A percentile compares a stretch with the other conserved stretches of the same genome.
Conservation (phyloP, 92 coral and sea anemone species). For the Porites evermanni region DNA sequence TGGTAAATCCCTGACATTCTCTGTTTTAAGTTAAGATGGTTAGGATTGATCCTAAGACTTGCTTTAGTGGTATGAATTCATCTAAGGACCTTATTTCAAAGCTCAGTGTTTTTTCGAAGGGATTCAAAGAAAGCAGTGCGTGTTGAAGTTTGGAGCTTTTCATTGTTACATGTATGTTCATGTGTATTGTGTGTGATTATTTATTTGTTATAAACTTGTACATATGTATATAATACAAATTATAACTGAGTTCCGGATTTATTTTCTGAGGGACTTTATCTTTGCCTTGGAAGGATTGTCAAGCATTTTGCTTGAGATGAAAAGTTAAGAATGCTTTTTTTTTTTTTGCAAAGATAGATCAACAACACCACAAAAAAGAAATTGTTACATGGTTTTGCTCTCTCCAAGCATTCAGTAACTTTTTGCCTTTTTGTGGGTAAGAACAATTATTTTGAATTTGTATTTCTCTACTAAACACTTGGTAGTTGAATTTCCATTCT, state of each 20-base stretch:
- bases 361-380: conserved; percentile 27
- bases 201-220: conserved; percentile 91
- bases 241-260: conserved; percentile 78
- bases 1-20: background rate
- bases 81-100: too few species aligned
- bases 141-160: conserved; percentile 10
- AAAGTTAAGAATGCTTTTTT: background rate
- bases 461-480: background rate
- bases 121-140: background rate
- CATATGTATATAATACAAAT: conserved; percentile 87
- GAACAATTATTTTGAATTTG: too few species aligned
- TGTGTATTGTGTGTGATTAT: conserved; percentile 63
- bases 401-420: background rate
- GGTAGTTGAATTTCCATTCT: too few species aligned
- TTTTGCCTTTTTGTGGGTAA: too few species aligned
- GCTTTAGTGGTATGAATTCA: too few species aligned
- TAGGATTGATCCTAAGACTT: too few species aligned
- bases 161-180: background rate
- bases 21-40: too few species aligned
- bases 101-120: background rate
- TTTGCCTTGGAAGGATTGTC: background rate
- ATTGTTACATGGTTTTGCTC: background rate
- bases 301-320: conserved; percentile 18
- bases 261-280: conserved; percentile 68
- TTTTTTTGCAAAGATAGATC: background rate